Conservation (phyloP, 2,888 invertebrate genomes). For the Caenorhabditis macrosperma region DNA sequence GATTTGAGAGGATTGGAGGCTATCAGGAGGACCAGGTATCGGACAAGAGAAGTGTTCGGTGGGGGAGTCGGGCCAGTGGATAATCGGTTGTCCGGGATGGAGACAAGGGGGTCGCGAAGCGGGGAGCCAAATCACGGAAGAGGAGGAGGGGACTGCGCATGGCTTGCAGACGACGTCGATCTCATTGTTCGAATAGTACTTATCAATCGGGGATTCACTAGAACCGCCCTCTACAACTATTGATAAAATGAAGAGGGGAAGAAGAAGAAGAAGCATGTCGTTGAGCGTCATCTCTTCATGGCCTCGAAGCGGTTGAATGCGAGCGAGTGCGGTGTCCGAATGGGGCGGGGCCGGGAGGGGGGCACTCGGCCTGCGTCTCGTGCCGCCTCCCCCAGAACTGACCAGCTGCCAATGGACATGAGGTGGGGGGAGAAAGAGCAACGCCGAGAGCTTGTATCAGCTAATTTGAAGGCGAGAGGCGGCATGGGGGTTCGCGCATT, state of each 20-base stretch:
- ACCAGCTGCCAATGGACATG: slow-evolving; percentile 59
- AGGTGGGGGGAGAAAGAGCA: slow-evolving; percentile 29
- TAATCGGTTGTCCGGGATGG: slow-evolving; percentile 74
- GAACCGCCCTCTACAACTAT: not conserved
- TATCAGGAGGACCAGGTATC: slow-evolving; percentile 30
- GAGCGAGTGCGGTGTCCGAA: slow-evolving; percentile 36
- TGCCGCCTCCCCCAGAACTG: slow-evolving; percentile 43
- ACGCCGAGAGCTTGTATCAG: slow-evolving; percentile 34
- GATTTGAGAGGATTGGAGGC: slow-evolving; percentile 47
- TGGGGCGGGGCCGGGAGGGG: slow-evolving; percentile 36
- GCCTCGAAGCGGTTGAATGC: slow-evolving; percentile 36
- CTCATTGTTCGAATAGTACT: slow-evolving; percentile 31
- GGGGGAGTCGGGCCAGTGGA: slow-evolving; percentile 63
- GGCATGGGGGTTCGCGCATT: slow-evolving; percentile 44
- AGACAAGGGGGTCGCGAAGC: slow-evolving; percentile 70
- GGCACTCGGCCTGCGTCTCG: slow-evolving; percentile 6
- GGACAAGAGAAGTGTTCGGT: slow-evolving; percentile 12
- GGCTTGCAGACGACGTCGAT: slow-evolving; percentile 54
- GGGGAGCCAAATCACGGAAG: slow-evolving; percentile 64
- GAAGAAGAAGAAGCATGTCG: slow-evolving; percentile 21
- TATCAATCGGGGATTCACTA: slow-evolving; percentile 17
- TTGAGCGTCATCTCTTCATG: slow-evolving; percentile 48
- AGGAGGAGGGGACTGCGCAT: slow-evolving; percentile 49
- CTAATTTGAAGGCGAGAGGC: slow-evolving; percentile 35
- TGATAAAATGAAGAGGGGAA: slow-evolving; percentile 15